A percentile compares a stretch with the other conserved stretches of the same genome.
These are phyloP conservation scores for Eolophus roseicapilla DNA, from an alignment of 2,113 vertebrate species.

Conservation along the genomic window DNA sequence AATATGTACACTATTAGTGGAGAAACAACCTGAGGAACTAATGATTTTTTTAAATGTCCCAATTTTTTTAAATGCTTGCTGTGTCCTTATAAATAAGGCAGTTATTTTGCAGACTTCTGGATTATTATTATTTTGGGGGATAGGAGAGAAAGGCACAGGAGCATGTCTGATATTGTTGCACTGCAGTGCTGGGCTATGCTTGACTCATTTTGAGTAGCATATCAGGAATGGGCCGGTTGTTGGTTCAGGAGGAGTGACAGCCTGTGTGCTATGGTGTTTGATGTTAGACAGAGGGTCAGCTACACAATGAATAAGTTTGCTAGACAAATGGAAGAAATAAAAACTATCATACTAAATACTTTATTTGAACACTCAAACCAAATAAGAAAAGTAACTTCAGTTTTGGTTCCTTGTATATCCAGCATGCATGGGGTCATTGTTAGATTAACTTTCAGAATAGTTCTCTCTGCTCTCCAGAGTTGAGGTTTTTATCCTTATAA, in stretches of 20 bases:
- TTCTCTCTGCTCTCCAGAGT: not conserved
- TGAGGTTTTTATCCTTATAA: not conserved
- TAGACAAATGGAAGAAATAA: not conserved
- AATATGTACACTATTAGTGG: not conserved
- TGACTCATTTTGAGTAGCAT: not conserved
- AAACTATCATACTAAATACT: not conserved
- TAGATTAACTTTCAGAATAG: not conserved
- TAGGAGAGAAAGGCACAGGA: not conserved
- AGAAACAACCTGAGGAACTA: not conserved
- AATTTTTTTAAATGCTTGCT: not conserved
- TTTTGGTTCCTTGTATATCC: not conserved
- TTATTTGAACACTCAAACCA: not conserved
- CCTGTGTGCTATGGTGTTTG: not conserved
- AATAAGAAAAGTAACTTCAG: not conserved
- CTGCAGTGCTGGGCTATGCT: not conserved
- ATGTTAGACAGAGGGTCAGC: not conserved
- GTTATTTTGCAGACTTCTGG: not conserved
- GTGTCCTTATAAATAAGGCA: not conserved
- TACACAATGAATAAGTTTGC: not conserved
- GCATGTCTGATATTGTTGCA: not conserved
- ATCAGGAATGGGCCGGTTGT: not conserved
- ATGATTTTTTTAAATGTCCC: not conserved
- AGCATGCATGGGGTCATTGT: not conserved
- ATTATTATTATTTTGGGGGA: not conserved
- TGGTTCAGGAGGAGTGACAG: not conserved